Evolutionary conservation across 2,113 vertebrate species (phyloP), one percentile per base, ranked within the genome.

Genomic region (Takifugu flavidus): DNA sequence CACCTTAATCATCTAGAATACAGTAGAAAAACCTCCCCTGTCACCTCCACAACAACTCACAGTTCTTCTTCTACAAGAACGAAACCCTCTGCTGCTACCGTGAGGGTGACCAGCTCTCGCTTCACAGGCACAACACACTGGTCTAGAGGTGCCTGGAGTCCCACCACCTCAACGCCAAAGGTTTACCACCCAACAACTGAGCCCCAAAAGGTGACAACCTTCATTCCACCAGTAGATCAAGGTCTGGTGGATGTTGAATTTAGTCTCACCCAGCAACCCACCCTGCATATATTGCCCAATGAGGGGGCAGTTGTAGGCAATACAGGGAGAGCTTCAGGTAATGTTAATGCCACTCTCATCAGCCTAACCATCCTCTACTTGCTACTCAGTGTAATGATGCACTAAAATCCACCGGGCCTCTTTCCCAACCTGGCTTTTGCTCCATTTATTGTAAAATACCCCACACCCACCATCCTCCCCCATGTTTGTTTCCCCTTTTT

Each of bases 241-340:
- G 75, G 74, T 74, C 70, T 75, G 74, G 65, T 56, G 57, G 74
- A 85, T 57, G 67, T 72, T 78, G 87, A 86, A 45, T 77, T 81
- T 46, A 78, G 62, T 73, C 78, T 75, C 72, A 83, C 52, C n/a
- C 74, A 71, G 52, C 80, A 69, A 28, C 82, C 25, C 70, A 80
- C 78, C 55, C 85, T 65, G 75, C 89, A 87, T 7, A 78, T 77
- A 57, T 79, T 90, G 73, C 92, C 93, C 82, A 91, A 91, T 14
- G 92, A 93, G 65, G 87, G 89, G 43, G 91, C 91, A 73, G 91
- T 91, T 62, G 70, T 93, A 12, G 90, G 90, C 56, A 77, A 83
- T 0, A 72, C 91, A 1, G 46, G 78, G 70, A 87, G 74, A 70
- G 44, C 62, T 28, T 86, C 91, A 80, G 87, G 86, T 91, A 89